Conservation (phyloP, 2,113 vertebrate genomes). For the Taurulus bubalis region DNA sequence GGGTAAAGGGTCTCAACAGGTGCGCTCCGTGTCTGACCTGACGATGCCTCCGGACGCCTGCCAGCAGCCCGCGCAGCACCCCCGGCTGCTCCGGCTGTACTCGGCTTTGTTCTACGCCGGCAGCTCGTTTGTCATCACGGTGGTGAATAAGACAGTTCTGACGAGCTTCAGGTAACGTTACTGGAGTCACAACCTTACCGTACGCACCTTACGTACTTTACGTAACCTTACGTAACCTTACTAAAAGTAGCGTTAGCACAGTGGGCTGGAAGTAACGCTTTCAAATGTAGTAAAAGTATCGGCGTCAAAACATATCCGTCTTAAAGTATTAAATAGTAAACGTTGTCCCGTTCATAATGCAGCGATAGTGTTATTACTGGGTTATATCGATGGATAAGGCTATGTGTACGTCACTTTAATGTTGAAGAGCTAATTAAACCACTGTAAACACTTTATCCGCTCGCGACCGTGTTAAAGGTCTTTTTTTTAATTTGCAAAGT, state of each 20-base stretch:
- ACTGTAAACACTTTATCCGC: background rate
- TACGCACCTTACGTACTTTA: background rate
- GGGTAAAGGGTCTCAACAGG: background rate
- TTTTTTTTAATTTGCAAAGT: background rate
- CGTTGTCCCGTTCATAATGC: background rate
- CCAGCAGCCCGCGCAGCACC: background rate
- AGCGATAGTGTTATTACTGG: background rate
- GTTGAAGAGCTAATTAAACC: background rate
- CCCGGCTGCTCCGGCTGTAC: slow-evolving; percentile 67
- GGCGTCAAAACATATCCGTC: too few species aligned
- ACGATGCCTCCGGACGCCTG: slow-evolving; percentile 34
- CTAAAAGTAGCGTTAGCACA: background rate
- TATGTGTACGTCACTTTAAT: background rate
- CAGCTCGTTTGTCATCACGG: slow-evolving; percentile 89
- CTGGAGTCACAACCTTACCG: background rate
- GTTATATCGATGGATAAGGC: background rate
- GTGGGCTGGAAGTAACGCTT: background rate
- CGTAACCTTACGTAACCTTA: background rate
- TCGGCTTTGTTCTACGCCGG: slow-evolving; percentile 89
- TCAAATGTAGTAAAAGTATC: background rate
- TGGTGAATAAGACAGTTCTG: slow-evolving; percentile 92
- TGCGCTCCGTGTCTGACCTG: background rate
- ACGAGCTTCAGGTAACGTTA: slow-evolving; percentile 87
- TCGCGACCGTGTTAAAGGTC: background rate
- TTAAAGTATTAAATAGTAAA: background rate